Conservation (phyloP, 1,140 invertebrate species). For the Uloborus diversus region DNA sequence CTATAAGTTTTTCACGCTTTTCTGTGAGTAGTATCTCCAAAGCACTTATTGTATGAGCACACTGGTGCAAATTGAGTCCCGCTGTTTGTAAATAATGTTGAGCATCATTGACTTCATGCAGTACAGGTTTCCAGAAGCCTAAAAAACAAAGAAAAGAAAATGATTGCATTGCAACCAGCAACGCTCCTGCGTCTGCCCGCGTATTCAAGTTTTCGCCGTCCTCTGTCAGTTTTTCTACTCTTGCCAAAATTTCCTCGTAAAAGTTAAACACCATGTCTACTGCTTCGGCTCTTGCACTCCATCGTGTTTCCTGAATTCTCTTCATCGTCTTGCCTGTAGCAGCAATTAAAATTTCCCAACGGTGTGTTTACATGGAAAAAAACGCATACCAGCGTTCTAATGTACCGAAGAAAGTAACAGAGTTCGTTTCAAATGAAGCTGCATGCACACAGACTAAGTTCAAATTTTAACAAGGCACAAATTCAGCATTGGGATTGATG, state of each 20-base stretch:
- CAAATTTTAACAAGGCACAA: slow-evolving; percentile 10
- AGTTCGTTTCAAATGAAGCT: not conserved
- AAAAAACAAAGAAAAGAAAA: not conserved
- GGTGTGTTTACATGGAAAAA: not conserved
- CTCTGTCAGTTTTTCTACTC: not conserved
- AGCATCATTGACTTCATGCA: not conserved
- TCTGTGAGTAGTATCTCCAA: not conserved
- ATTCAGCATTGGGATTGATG: not conserved
- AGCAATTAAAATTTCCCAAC: not conserved
- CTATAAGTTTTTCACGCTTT: too few species aligned
- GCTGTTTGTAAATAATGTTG: not conserved
- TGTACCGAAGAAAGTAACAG: slow-evolving; percentile 2
- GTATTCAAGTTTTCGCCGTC: not conserved
- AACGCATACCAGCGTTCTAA: not conserved
- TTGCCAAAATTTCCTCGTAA: not conserved
- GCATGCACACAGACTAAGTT: not conserved
- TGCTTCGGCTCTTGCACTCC: not conserved
- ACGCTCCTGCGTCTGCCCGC: not conserved
- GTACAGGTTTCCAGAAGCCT: not conserved
- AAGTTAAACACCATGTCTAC: not conserved
- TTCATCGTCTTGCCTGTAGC: not conserved
- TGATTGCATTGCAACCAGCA: not conserved
- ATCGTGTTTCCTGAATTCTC: not conserved
- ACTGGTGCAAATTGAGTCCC: not conserved
- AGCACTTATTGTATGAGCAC: not conserved